Evolutionary conservation across 1,140 invertebrate genomes (phyloP).

Genomic region (Lethrus apterus): DNA sequence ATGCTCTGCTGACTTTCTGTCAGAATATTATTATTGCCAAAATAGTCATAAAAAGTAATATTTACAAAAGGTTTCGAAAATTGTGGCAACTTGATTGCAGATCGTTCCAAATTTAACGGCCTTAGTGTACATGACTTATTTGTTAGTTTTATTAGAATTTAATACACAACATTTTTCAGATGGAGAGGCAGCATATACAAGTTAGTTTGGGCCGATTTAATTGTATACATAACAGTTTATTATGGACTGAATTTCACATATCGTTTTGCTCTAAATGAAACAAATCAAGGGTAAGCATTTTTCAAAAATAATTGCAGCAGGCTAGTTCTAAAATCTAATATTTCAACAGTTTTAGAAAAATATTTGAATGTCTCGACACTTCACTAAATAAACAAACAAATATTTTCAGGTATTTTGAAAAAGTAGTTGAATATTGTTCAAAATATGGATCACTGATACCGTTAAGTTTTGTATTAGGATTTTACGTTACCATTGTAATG

Average conservation of each 20-base stretch:
- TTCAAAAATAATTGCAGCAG: background rate
- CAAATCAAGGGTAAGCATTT: slow-evolving; percentile 48
- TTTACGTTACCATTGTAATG: slow-evolving; percentile 87
- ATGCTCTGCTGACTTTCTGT: no score
- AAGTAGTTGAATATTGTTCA: slow-evolving; percentile 57
- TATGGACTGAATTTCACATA: slow-evolving; percentile 54
- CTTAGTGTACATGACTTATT: no score
- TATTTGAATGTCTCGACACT: slow-evolving; percentile 1
- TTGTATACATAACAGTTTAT: slow-evolving; percentile 54
- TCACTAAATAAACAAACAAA: slow-evolving; percentile 4
- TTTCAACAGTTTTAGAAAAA: background rate
- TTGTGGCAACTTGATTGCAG: no score
- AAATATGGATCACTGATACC: slow-evolving; percentile 62
- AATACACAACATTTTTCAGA: no score
- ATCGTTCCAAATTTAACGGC: no score
- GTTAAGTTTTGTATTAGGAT: slow-evolving; percentile 57
- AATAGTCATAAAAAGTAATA: no score
- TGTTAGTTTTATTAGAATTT: no score
- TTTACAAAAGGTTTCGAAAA: no score
- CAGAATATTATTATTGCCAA: no score
- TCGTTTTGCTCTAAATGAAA: slow-evolving; percentile 45
- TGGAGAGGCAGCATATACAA: slow-evolving; percentile 70
- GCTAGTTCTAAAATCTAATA: background rate
- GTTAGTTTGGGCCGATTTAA: slow-evolving; percentile 62
- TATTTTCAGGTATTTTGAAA: slow-evolving; percentile 53